A percentile compares a stretch with the other conserved stretches of the same genome.
These are phyloP conservation scores for Python bivittatus DNA, from an alignment of 2,113 vertebrate genomes.

Conservation along the genomic window DNA sequence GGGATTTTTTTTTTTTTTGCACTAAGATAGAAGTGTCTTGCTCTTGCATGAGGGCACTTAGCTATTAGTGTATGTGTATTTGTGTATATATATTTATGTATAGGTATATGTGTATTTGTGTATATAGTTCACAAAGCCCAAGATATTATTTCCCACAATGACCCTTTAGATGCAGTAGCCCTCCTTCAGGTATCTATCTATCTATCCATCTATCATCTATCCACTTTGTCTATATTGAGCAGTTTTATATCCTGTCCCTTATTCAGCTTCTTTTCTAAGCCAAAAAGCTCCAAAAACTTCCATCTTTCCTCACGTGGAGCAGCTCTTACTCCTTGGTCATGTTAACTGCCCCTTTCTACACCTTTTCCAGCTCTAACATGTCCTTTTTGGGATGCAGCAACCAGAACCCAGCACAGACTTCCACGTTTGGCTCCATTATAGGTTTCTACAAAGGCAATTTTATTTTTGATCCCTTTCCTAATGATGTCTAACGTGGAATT, in stretches of 20 bases:
- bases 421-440: neutral
- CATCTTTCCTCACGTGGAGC: neutral
- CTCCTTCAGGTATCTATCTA: too few species aligned
- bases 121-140: too few species aligned
- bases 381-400: neutral
- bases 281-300: neutral
- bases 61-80: too few species aligned
- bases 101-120: too few species aligned
- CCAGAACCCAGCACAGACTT: neutral
- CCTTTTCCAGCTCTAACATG: neutral
- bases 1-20: too few species aligned
- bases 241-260: neutral
- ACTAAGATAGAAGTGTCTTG: too few species aligned
- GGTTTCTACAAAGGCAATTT: neutral
- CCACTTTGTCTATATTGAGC: neutral
- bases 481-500: neutral
- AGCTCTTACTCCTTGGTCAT: neutral
- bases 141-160: too few species aligned
- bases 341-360: neutral
- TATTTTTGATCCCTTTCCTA: neutral
- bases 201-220: neutral
- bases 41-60: too few species aligned
- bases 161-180: too few species aligned
- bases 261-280: neutral
- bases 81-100: too few species aligned